Conservation (phyloP, 1,140 invertebrate species). For the Drosophila paulistorum region DNA sequence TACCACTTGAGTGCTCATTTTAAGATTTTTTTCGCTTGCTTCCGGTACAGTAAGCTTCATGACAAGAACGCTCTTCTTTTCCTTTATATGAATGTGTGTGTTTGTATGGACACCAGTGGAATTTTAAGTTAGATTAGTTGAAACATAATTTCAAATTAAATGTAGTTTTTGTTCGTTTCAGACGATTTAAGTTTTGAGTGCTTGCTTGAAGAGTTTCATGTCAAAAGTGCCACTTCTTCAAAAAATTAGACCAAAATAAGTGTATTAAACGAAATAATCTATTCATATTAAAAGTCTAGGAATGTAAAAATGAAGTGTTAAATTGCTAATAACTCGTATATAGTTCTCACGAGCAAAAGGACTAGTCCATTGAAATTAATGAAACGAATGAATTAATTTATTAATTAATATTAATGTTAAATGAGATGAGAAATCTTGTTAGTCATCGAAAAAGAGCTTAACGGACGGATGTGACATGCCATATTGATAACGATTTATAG, state of each 20-base stretch:
- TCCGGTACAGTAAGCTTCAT: slow-evolving; percentile 43
- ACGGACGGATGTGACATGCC: too few species aligned
- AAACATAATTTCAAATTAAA: slow-evolving; percentile 74
- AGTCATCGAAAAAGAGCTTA: too few species aligned
- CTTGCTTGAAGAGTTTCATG: not conserved
- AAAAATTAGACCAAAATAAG: not conserved
- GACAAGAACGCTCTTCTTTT: slow-evolving; percentile 25
- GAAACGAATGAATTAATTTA: too few species aligned
- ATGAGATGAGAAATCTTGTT: too few species aligned
- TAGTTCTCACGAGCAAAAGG: too few species aligned
- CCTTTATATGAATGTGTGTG: slow-evolving; percentile 1
- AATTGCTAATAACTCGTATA: too few species aligned
- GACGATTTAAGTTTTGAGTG: slow-evolving; percentile 22
- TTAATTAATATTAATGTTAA: too few species aligned
- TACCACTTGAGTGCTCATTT: slow-evolving; percentile 78
- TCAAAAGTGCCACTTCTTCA: not conserved
- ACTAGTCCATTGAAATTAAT: too few species aligned
- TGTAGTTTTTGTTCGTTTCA: slow-evolving; percentile 34
- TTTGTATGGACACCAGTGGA: slow-evolving; percentile 61
- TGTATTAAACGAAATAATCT: too few species aligned
- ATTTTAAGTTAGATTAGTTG: slow-evolving; percentile 74
- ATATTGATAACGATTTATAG: too few species aligned
- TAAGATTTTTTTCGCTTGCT: slow-evolving; percentile 59
- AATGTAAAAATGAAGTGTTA: too few species aligned
- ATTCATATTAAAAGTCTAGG: too few species aligned